These are phyloP conservation scores for Noctua janthe DNA, from an alignment of 2,888 invertebrate genomes.

Conservation along the genomic window DNA sequence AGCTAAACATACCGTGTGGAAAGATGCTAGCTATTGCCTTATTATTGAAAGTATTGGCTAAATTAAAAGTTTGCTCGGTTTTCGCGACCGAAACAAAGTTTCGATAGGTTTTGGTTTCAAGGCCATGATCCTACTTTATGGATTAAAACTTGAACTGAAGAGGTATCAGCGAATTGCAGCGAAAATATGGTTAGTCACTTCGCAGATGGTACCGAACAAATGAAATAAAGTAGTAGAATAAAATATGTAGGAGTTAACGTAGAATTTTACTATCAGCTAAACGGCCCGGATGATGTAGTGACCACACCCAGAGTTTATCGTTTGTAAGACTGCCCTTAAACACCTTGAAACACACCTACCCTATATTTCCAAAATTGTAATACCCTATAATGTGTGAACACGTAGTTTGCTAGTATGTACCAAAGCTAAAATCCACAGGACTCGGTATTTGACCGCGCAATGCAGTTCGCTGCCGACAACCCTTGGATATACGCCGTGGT, in stretches of 20 bases:
- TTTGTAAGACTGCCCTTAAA: background rate
- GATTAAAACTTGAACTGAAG: background rate
- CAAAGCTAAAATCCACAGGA: conserved; percentile 90
- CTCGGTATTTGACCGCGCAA: conserved; percentile 93
- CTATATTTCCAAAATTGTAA: background rate
- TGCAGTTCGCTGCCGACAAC: conserved; percentile 94
- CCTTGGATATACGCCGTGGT: conserved; percentile 98
- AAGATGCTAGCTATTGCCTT: background rate
- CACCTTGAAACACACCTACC: background rate
- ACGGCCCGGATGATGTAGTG: background rate
- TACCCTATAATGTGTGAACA: conserved; percentile 59
- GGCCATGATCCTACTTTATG: background rate
- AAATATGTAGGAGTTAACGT: background rate
- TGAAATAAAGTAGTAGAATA: background rate
- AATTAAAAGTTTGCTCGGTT: background rate
- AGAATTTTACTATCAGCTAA: background rate
- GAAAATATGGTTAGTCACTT: background rate
- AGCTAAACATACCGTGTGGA: conserved; percentile 5
- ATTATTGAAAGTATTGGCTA: background rate
- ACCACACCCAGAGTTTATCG: background rate
- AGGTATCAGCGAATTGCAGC: background rate
- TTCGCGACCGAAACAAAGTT: background rate
- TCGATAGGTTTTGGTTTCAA: background rate
- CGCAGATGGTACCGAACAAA: background rate
- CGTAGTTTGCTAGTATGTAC: conserved; percentile 63